Conservation (phyloP, 2,113 vertebrate genomes). For the Stigmatopora argus region DNA sequence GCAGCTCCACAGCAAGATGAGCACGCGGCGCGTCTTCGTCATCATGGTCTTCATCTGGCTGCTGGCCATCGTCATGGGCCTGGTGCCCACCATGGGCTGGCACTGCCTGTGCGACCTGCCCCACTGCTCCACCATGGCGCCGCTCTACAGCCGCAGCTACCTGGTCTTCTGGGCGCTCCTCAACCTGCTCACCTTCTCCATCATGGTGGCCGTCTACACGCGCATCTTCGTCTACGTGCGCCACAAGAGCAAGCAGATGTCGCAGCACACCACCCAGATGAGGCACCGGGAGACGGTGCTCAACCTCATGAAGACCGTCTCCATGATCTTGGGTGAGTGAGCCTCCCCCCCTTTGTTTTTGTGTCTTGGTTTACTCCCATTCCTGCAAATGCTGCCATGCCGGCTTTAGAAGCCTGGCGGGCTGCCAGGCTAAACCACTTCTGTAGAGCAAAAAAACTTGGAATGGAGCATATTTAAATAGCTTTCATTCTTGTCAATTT, state of each 20-base stretch:
- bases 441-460: no score
- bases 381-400: no score
- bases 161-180: conserved; percentile 90
- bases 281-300: conserved; percentile 80
- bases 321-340: conserved; percentile 89
- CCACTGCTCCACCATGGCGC: conserved; percentile 86
- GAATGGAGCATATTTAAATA: no score
- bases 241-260: conserved; percentile 84
- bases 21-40: conserved; percentile 81
- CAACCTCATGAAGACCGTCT: conserved; percentile 95
- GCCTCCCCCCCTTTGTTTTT: no score
- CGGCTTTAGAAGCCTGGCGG: no score
- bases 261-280: conserved; percentile 80
- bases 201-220: conserved; percentile 90
- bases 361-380: no score
- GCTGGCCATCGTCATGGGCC: conserved; percentile 87
- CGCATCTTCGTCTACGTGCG: conserved; percentile 91
- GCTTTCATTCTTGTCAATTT: no score
- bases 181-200: conserved; percentile 84
- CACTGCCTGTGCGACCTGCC: conserved; percentile 84
- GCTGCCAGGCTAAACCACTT: no score
- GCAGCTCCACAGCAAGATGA: conserved; percentile 92
- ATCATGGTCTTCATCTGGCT: conserved; percentile 86
- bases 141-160: conserved; percentile 90
- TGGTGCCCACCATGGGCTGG: conserved; percentile 91